A percentile compares a stretch with the other conserved stretches of the same genome.
phyloP scores from a whole-genome alignment of 1,140 invertebrate genomes.

The Trichonephila clavata region DNA sequence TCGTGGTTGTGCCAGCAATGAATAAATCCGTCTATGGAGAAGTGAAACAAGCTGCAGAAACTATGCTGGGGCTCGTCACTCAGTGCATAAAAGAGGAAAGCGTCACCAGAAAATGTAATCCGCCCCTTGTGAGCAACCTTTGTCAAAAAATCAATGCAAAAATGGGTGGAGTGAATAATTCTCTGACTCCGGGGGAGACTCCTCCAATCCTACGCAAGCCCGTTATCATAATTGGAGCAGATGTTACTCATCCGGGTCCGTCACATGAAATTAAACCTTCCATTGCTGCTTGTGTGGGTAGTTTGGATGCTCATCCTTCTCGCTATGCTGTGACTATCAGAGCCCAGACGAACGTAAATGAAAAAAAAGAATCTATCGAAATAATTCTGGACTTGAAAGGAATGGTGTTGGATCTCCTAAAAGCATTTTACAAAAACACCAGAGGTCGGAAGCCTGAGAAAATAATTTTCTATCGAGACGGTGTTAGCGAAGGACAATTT shows the following conservation, averaged over 20 bases:
- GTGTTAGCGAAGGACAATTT: constrained; percentile 82
- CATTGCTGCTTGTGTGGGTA: constrained; percentile 87
- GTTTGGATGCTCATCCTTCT: constrained; percentile 64
- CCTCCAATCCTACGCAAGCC: constrained; percentile 80
- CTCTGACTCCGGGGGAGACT: constrained; percentile 53
- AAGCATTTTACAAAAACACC: constrained; percentile 62
- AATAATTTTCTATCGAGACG: constrained; percentile 82
- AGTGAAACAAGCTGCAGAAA: constrained; percentile 89
- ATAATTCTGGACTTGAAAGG: constrained; percentile 84
- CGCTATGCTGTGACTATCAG: constrained; percentile 71
- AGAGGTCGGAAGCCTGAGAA: constrained; percentile 78
- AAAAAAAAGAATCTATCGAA: constrained; percentile 75
- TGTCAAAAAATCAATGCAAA: constrained; percentile 93
- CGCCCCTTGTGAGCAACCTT: constrained; percentile 85
- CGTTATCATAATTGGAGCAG: constrained; percentile 90
- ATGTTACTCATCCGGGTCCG: constrained; percentile 90
- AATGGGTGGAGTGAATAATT: constrained; percentile 88
- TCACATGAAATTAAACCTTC: constrained; percentile 86
- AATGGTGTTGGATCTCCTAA: constrained; percentile 85
- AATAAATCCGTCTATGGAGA: constrained; percentile 79
- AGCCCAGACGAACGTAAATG: constrained; percentile 73
- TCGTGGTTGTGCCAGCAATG: constrained; percentile 39
- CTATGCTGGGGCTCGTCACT: constrained; percentile 88
- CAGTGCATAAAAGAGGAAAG: constrained; percentile 88
- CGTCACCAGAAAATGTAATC: constrained; percentile 79